These are phyloP conservation scores for Geotrupes spiniger DNA, from an alignment of 2,888 invertebrate genomes.

Conservation along the genomic window DNA sequence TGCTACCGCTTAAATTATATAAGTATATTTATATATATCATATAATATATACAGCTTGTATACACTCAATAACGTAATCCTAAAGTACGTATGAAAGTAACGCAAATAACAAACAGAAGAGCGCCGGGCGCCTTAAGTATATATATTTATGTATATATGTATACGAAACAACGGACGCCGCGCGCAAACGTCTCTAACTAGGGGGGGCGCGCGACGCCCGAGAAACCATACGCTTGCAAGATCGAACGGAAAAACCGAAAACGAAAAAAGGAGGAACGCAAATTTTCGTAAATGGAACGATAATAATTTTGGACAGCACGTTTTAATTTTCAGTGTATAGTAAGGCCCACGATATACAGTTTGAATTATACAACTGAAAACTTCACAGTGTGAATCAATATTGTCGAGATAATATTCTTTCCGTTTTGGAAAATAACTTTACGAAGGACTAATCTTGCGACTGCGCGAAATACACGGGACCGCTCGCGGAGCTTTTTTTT, in stretches of 20 bases:
- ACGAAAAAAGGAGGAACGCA: constrained; percentile 20
- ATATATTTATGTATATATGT: no score
- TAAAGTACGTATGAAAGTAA: constrained; percentile 47
- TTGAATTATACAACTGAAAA: constrained; percentile 53
- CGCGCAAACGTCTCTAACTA: constrained; percentile 29
- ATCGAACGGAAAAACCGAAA: constrained; percentile 27
- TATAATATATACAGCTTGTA: constrained; percentile 53
- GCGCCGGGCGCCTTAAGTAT: constrained; percentile 44
- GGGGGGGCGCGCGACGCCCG: constrained; percentile 21
- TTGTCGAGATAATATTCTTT: constrained; percentile 47
- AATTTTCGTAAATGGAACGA: constrained; percentile 2
- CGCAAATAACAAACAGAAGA: constrained; percentile 37
- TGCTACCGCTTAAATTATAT: constrained; percentile 48
- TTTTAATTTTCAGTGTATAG: constrained; percentile 53
- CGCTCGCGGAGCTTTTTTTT: neutral
- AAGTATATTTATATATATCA: constrained; percentile 48
- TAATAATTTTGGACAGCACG: constrained; percentile 51
- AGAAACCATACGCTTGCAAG: constrained; percentile 35
- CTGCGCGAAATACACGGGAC: neutral
- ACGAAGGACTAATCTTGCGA: constrained; percentile 38
- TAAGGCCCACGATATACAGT: constrained; percentile 55
- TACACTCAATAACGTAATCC: constrained; percentile 48
- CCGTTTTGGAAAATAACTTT: constrained; percentile 46
- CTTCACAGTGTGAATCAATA: constrained; percentile 52
- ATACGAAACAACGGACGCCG: constrained; percentile 38